phyloP scores from a whole-genome alignment of 2,797 vertebrate genomes.

The Eidolon dupreanum region DNA sequence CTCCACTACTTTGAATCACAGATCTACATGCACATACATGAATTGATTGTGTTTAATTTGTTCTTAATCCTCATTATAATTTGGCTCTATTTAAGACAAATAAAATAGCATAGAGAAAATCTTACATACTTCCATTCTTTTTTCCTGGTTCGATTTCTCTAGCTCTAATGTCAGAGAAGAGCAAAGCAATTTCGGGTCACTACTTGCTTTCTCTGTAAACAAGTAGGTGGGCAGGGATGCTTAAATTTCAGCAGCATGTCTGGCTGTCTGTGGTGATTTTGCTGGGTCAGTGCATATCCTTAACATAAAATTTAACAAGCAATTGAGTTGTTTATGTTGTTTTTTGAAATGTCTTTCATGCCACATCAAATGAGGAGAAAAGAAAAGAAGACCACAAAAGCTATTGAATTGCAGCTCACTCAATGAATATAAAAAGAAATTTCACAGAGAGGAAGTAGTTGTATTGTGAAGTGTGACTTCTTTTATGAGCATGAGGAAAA shows the following conservation, averaged over 20 bases:
- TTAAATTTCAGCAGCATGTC: conserved; percentile 31
- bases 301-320: conserved; percentile 66
- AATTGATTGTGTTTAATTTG: background rate
- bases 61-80: conserved; percentile 46
- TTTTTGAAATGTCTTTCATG: conserved; percentile 45
- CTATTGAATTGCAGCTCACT: conserved; percentile 50
- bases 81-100: conserved; percentile 38
- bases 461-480: conserved; percentile 4
- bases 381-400: conserved; percentile 27
- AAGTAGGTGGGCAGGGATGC: conserved; percentile 29
- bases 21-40: background rate
- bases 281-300: conserved; percentile 55
- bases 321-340: conserved; percentile 41
- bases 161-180: conserved; percentile 61
- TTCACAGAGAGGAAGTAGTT: conserved; percentile 18
- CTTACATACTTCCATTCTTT: conserved; percentile 32
- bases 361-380: conserved; percentile 44
- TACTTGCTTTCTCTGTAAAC: conserved; percentile 49
- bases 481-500: background rate
- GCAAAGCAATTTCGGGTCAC: conserved; percentile 58
- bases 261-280: conserved; percentile 31
- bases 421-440: background rate
- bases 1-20: background rate
- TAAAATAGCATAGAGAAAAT: background rate
- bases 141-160: conserved; percentile 60